Evolutionary conservation across 2,113 vertebrate species (phyloP), one percentile per base, ranked within the genome.

Genomic region (Petaurus breviceps): DNA sequence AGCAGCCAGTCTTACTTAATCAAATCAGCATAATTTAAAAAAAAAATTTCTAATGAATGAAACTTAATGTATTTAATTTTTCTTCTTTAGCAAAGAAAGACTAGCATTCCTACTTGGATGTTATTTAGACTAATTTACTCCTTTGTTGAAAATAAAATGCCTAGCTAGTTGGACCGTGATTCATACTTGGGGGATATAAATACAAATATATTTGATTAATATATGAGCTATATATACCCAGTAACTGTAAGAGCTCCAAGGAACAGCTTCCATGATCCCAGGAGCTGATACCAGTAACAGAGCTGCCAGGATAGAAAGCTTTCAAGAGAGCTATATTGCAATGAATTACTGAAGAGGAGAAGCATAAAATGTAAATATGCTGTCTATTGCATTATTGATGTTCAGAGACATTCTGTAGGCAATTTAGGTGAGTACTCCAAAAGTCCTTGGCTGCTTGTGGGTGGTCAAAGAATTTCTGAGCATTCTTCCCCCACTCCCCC

Each of bases 401-500:
- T 31, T 46, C 43, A 57, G 31, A 53, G 25, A 4, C 89, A 97
- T 96, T 94, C 47, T 84, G 25, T 91, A 89, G 68, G 22, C 53
- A 50, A 31, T 12, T 25, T 51, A 68, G 55, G 3, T 93, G 12
- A 22, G 43, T 95, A 26, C 8, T 43, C 24, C 54, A 51, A 95
- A 96, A n/a, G 84, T 90, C 94, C 93, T 97, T 97, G 94, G 90
- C 84, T 91, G 28, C 50, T 37, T 92, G 95, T 95, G 93, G 95
- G 51, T 28, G 26, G 96, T 55, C 92, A 97, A 96, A 97, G 3
- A 5, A 77, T 97, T 98, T 97, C 84, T 93, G 84, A 98, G 51
- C 9, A 97, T 91, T 11, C 9, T 10, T 9, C 51, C 51, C 51
- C 51, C 51, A 51, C 51, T 12, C 9, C 52, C 52, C 52, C 6